Base-by-base conservation (phyloP, 2,113 vertebrate species). In the Menidia beryllina region DNA sequence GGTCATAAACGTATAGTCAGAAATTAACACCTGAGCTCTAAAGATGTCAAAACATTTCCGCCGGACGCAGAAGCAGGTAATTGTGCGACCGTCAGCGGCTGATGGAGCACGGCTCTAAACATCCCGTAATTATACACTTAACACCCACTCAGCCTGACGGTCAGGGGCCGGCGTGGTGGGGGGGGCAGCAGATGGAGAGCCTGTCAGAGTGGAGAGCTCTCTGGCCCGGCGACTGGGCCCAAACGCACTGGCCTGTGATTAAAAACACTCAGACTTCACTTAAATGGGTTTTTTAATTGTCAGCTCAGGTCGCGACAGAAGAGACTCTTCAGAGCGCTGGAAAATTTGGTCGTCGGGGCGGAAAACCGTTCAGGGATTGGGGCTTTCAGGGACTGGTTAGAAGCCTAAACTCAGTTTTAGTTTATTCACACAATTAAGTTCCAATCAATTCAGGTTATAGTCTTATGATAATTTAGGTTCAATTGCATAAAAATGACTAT, bases 171-270 rank as follows among this genome's bases (percentile, higher is more conserved):
- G 24, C 30, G 45, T 61, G 62, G 53, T 62, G 51, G 69, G 30
- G 70, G 49, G 66, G 41, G 69, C 57, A 53, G 69, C 51, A 77
- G 86, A 89, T 88, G 70, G 82, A 91, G 88, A 87, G 86, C 72
- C 85, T 86, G 85, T 85, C 87, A 88, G 63, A 86, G 85, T 85
- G 72, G 75, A 90, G 84, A 76, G 89, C 82, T 71, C 87, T 88
- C 79, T 70, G n/a, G n/a, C n/a, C n/a, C n/a, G n/a, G n/a, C n/a
- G n/a, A n/a, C n/a, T n/a, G n/a, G n/a, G n/a, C n/a, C n/a, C n/a
- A n/a, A n/a, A n/a, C n/a, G n/a, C n/a, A n/a, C n/a, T 69, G 66
- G 81, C 72, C 76, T 23, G 45, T 53, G 61, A 66, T 79, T n/a
- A 64, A 77, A 82, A 85, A 84, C 80, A 83, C 82, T 88, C 74